Percentiles rank a stretch among this genome's conserved stretches.
phyloP scores from a whole-genome alignment of 2,113 vertebrate genomes.

The Gallinago media region DNA sequence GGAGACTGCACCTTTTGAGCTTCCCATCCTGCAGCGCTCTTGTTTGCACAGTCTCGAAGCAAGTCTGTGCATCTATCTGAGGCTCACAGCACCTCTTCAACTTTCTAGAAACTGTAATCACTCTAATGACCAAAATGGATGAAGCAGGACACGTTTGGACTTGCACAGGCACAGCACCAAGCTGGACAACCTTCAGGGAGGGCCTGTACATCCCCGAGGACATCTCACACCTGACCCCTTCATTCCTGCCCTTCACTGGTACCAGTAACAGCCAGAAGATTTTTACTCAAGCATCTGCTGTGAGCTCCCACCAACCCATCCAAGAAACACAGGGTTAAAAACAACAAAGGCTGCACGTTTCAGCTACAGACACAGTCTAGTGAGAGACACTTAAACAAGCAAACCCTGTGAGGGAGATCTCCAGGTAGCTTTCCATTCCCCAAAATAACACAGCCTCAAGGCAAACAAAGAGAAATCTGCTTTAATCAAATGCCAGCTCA shows the following conservation, averaged over 20 bases:
- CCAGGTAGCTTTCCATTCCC: not conserved
- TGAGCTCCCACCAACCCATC: not conserved
- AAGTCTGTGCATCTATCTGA: not conserved
- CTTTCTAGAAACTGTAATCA: not conserved
- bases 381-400: not conserved
- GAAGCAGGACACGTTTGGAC: rapidly evolving
- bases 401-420: not conserved
- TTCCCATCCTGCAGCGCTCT: not conserved
- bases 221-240: not conserved
- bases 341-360: rapidly evolving
- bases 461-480: not conserved
- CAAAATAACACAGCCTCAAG: not conserved
- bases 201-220: not conserved
- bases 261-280: not conserved
- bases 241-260: not conserved
- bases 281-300: not conserved
- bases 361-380: not conserved
- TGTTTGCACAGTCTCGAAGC: not conserved
- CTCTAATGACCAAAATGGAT: rapidly evolving
- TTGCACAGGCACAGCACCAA: rapidly evolving
- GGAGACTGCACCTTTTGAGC: not conserved
- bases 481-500: not conserved
- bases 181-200: not conserved
- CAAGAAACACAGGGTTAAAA: not conserved
- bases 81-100: not conserved